These are phyloP conservation scores for Timema podura DNA, from an alignment of 2,888 invertebrate species.

Conservation along the genomic window DNA sequence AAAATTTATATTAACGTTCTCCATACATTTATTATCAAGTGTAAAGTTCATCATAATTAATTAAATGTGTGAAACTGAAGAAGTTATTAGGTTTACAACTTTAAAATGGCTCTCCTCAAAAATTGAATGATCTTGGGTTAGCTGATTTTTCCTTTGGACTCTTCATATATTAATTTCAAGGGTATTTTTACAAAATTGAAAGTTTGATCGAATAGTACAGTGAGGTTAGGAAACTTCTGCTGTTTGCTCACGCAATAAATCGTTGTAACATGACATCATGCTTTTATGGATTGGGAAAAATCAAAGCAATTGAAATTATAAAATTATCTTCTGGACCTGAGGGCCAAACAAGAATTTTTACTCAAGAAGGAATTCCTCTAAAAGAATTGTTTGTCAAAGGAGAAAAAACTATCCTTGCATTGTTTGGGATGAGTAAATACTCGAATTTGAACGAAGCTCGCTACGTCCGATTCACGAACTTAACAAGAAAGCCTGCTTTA, in stretches of 20 bases:
- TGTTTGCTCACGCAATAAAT: constrained; percentile 1
- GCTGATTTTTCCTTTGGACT: too few species aligned
- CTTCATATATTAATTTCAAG: too few species aligned
- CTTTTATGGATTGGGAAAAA: constrained; percentile 7
- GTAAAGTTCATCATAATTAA: too few species aligned
- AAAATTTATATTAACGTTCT: too few species aligned
- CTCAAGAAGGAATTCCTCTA: background rate
- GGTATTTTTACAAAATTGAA: constrained; percentile 1
- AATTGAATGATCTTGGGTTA: too few species aligned
- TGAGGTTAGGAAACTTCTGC: background rate
- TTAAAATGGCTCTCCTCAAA: too few species aligned
- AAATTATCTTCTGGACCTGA: constrained; percentile 1
- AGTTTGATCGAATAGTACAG: background rate
- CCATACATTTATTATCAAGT: too few species aligned
- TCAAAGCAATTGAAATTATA: background rate
- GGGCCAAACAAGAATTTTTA: background rate
- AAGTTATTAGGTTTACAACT: too few species aligned
- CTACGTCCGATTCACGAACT: background rate
- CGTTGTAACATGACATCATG: constrained; percentile 9
- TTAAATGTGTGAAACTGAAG: too few species aligned
- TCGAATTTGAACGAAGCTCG: background rate
- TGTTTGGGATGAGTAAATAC: background rate
- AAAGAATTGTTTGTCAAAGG: background rate
- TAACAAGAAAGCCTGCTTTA: background rate
- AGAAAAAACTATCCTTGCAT: background rate